Evolutionary conservation across 2,113 vertebrate species (phyloP).

Genomic region (Anthoscopus minutus): DNA sequence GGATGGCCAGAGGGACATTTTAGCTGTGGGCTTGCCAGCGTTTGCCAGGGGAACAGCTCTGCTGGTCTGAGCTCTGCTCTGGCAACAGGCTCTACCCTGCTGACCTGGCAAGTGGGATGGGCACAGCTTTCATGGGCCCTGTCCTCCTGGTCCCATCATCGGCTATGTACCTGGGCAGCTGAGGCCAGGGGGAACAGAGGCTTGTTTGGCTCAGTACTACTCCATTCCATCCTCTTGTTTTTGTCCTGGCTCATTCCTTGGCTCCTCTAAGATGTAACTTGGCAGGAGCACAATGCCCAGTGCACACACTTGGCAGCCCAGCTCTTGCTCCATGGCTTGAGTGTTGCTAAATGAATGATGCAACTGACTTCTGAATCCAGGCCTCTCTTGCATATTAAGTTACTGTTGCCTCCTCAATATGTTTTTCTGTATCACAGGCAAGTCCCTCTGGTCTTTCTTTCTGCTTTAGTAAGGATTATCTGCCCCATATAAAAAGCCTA

Average conservation of each 20-base stretch:
- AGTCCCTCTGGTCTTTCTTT: background rate
- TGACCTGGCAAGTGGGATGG: background rate
- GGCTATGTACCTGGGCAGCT: background rate
- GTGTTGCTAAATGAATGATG: conserved; percentile 52
- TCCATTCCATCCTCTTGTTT: background rate
- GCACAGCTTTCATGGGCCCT: background rate
- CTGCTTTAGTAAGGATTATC: background rate
- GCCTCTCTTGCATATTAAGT: conserved; percentile 28
- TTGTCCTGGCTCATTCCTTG: conserved; percentile 15
- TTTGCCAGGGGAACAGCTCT: background rate
- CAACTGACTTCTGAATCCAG: conserved; percentile 31
- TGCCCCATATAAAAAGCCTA: background rate
- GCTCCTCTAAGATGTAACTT: background rate
- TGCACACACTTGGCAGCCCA: conserved; percentile 19
- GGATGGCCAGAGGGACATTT: background rate
- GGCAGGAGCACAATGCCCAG: conserved; percentile 36
- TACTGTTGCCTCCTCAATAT: conserved; percentile 27
- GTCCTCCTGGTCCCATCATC: background rate
- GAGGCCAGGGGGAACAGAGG: background rate
- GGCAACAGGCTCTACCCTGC: background rate
- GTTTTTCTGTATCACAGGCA: conserved; percentile 2
- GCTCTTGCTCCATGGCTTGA: background rate
- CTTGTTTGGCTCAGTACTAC: background rate
- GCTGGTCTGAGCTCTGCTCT: background rate
- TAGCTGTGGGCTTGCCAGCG: background rate